Evolutionary conservation across 2,888 invertebrate species (phyloP).

Genomic region (Euplexia lucipara): DNA sequence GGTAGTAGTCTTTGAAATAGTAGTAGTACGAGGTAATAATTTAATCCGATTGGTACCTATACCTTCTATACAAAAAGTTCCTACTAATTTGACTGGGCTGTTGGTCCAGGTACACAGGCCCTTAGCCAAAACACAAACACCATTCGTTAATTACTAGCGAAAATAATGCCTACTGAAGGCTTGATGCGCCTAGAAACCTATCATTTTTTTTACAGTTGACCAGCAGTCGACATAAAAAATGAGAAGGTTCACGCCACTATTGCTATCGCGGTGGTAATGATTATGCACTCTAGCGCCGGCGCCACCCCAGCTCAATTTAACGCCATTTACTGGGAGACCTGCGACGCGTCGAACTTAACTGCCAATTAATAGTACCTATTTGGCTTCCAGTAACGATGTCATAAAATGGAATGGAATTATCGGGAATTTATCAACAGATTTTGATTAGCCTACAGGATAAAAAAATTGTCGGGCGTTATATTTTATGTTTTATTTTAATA

Average conservation of each 20-base stretch:
- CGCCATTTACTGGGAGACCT: slow-evolving; percentile 71
- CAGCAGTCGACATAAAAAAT: slow-evolving; percentile 15
- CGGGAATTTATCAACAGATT: slow-evolving; percentile 5
- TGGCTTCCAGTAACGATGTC: slow-evolving; percentile 42
- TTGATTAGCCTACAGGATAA: neutral
- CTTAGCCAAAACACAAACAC: neutral
- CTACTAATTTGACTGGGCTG: no score
- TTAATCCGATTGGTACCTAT: no score
- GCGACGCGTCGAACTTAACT: slow-evolving; percentile 69
- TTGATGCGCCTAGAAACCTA: slow-evolving; percentile 2
- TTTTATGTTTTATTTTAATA: no score
- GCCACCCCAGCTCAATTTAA: slow-evolving; percentile 74
- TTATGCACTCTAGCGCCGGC: slow-evolving; percentile 71
- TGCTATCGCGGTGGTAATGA: slow-evolving; percentile 64
- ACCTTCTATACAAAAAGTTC: no score
- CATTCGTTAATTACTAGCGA: neutral
- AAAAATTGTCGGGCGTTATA: neutral
- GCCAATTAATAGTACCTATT: slow-evolving; percentile 74
- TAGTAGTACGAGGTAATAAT: no score
- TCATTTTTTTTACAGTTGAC: slow-evolving; percentile 20
- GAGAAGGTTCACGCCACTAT: slow-evolving; percentile 37
- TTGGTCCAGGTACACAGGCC: no score
- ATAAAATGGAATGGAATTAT: slow-evolving; percentile 33
- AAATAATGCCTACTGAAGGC: neutral
- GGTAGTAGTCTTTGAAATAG: no score